These are phyloP conservation scores for Diphyllodes magnificus DNA, from an alignment of 2,113 vertebrate genomes.

Conservation along the genomic window DNA sequence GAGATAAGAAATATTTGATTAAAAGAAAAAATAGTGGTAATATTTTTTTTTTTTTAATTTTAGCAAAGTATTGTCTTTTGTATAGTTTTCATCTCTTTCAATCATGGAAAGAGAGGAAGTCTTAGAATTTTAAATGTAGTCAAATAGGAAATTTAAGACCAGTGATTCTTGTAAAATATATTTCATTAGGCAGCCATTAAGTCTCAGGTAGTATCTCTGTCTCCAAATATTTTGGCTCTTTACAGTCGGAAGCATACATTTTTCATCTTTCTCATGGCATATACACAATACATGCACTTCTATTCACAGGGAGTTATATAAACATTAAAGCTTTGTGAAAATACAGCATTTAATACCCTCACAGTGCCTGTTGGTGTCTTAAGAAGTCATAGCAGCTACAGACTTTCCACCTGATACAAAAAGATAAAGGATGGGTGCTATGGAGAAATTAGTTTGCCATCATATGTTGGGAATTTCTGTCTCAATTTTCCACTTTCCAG, in stretches of 20 bases:
- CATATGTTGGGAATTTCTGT: not conserved
- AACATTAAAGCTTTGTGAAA: not conserved
- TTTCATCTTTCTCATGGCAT: not conserved
- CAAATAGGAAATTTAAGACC: not conserved
- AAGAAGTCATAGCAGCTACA: not conserved
- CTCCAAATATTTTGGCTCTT: not conserved
- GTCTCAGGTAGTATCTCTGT: not conserved
- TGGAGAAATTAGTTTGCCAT: not conserved
- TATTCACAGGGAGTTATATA: not conserved
- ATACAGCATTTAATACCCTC: not conserved
- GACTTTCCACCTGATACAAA: not conserved
- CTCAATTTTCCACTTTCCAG: not conserved
- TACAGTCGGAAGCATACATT: not conserved
- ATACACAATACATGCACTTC: not conserved
- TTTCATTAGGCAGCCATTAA: not conserved
- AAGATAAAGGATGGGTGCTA: not conserved
- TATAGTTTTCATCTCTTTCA: not conserved
- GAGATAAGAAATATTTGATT: not conserved
- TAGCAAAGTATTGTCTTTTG: not conserved
- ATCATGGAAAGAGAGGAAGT: not conserved
- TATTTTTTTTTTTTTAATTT: not conserved
- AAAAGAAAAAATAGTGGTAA: not conserved
- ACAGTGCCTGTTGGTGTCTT: not conserved
- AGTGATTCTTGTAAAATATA: not conserved
- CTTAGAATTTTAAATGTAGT: not conserved